phyloP scores from a whole-genome alignment of 2,797 vertebrate species.

The Siniperca obscura region DNA sequence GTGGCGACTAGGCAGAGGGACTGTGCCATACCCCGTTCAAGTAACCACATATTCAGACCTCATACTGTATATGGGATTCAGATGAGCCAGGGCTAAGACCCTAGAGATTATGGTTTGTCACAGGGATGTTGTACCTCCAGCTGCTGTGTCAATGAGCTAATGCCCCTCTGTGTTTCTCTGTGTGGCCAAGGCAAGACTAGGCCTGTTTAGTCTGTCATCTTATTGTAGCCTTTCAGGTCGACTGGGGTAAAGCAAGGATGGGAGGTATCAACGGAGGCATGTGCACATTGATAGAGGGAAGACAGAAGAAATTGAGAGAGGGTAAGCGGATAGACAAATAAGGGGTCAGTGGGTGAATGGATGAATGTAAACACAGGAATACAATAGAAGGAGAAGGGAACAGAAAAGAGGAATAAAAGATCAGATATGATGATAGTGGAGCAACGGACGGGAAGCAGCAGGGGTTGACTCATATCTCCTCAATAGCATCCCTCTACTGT shows the following conservation, averaged over 20 bases:
- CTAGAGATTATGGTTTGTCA: conserved; percentile 29
- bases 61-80: conserved; percentile 32
- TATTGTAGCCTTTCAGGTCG: neutral
- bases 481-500: conserved; percentile 54
- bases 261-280: neutral
- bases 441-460: conserved; percentile 59
- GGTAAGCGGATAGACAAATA: conserved; percentile 18
- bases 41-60: conserved; percentile 32
- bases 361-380: conserved; percentile 24
- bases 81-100: conserved; percentile 26
- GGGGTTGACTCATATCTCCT: conserved; percentile 71
- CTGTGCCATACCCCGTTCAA: conserved; percentile 43
- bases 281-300: conserved; percentile 1
- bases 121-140: conserved; percentile 25
- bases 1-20: conserved; percentile 16
- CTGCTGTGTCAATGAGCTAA: conserved; percentile 41
- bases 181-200: conserved; percentile 13
- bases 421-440: conserved; percentile 42
- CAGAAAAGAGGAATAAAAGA: conserved; percentile 31
- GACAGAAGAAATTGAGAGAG: conserved; percentile 5
- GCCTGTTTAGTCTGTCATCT: conserved; percentile 3
- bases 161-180: conserved; percentile 11
- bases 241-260: neutral
- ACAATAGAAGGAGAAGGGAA: conserved; percentile 20
- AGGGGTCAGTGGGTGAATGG: conserved; percentile 6